A percentile compares a stretch with the other conserved stretches of the same genome.
These are phyloP conservation scores for Sula dactylatra DNA, from an alignment of 2,113 vertebrate genomes.

Conservation along the genomic window DNA sequence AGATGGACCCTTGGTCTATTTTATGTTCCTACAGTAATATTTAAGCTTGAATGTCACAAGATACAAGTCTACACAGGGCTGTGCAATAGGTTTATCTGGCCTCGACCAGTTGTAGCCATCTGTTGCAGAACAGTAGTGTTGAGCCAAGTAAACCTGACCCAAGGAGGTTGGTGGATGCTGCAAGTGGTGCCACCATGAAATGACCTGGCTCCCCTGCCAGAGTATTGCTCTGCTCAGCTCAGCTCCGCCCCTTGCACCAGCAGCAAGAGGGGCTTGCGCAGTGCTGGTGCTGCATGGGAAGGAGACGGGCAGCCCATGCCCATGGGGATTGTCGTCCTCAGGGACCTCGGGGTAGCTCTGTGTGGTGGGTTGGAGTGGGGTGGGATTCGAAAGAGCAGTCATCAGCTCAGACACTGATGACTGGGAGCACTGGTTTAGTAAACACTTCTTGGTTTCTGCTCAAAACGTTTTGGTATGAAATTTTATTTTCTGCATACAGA, in stretches of 20 bases:
- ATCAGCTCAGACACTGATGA: neutral
- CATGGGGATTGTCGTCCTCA: fast-evolving
- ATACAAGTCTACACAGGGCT: fast-evolving
- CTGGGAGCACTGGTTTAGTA: neutral
- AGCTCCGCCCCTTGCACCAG: neutral
- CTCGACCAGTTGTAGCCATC: fast-evolving
- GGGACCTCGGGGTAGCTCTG: neutral
- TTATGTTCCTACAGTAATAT: neutral
- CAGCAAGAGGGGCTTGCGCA: neutral
- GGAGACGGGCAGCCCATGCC: neutral
- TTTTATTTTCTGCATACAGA: conserved; percentile 19
- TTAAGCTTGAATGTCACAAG: neutral
- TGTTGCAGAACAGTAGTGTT: fast-evolving
- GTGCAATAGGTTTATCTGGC: neutral
- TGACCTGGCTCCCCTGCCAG: neutral
- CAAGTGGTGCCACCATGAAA: neutral
- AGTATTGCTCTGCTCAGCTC: neutral
- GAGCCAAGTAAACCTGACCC: fast-evolving
- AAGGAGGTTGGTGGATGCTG: neutral
- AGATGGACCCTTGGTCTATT: neutral
- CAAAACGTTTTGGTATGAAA: neutral
- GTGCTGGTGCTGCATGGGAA: neutral
- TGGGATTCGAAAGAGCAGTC: neutral
- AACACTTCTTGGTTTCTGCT: neutral
- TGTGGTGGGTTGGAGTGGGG: neutral